These are phyloP conservation scores for Glyphotaelius pellucidus DNA, from an alignment of 2,888 invertebrate species.

Conservation along the genomic window DNA sequence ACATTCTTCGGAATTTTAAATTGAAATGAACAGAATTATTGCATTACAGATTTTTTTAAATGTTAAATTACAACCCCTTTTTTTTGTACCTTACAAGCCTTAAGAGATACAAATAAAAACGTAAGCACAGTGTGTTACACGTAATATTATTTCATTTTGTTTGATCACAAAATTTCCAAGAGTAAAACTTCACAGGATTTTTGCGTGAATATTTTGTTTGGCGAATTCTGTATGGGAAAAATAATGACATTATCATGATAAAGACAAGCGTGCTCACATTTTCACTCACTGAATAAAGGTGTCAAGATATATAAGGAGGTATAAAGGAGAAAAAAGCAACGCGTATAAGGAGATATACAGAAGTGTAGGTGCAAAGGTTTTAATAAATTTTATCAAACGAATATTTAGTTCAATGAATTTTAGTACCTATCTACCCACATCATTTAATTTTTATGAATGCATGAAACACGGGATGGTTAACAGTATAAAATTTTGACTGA, in stretches of 20 bases:
- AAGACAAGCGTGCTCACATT: neutral
- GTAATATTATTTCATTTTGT: slow-evolving; percentile 18
- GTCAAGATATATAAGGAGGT: neutral
- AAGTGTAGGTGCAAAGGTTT: neutral
- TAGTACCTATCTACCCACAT: neutral
- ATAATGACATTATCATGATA: slow-evolving; percentile 2
- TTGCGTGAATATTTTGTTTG: neutral
- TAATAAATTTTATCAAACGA: neutral
- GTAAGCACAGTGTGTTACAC: neutral
- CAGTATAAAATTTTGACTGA: neutral
- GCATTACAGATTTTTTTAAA: too few relatives aligned
- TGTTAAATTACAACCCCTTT: neutral
- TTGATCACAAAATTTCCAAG: slow-evolving; percentile 9
- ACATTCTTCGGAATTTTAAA: too few relatives aligned
- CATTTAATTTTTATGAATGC: neutral
- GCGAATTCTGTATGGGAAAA: neutral
- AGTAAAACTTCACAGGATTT: slow-evolving; percentile 5
- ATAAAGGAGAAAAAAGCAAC: neutral
- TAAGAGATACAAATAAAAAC: neutral
- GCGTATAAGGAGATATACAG: neutral
- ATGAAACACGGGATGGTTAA: neutral
- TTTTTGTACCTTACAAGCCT: neutral
- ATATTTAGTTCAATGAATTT: neutral
- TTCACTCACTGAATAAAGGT: neutral
- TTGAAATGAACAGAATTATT: too few relatives aligned